These are phyloP conservation scores for Scomber colias DNA, from an alignment of 2,113 vertebrate species.

Conservation along the genomic window DNA sequence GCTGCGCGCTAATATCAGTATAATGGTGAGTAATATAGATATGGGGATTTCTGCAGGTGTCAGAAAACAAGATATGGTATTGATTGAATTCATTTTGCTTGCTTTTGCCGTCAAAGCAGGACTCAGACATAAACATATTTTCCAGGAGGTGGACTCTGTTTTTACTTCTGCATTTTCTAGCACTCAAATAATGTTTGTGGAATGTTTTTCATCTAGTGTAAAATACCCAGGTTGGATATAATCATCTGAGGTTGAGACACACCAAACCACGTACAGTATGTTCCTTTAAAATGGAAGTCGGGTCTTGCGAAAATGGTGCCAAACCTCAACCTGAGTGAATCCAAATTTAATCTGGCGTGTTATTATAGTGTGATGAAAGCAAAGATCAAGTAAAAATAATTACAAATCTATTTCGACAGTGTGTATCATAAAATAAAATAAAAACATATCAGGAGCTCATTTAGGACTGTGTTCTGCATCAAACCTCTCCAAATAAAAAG, in stretches of 20 bases:
- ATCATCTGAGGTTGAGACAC: neutral
- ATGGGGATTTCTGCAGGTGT: constrained; percentile 71
- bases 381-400: neutral
- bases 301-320: neutral
- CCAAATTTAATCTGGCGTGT: neutral
- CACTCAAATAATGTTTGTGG: neutral
- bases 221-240: neutral
- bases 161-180: neutral
- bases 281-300: neutral
- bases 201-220: neutral
- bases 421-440: neutral
- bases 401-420: neutral
- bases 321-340: neutral
- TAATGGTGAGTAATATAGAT: constrained; percentile 72
- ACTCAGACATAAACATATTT: neutral
- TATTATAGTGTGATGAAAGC: neutral
- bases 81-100: constrained; percentile 45
- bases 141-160: no score
- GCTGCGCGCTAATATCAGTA: constrained; percentile 69
- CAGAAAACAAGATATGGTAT: constrained; percentile 60
- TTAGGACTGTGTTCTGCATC: neutral
- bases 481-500: neutral
- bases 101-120: neutral
- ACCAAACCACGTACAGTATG: neutral
- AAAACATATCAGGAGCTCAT: neutral